Evolutionary conservation across 35 echinoderm and acorn worm genomes (phyloP), one percentile per base, ranked within the genome.

Genomic region (Amphiura filiformis): DNA sequence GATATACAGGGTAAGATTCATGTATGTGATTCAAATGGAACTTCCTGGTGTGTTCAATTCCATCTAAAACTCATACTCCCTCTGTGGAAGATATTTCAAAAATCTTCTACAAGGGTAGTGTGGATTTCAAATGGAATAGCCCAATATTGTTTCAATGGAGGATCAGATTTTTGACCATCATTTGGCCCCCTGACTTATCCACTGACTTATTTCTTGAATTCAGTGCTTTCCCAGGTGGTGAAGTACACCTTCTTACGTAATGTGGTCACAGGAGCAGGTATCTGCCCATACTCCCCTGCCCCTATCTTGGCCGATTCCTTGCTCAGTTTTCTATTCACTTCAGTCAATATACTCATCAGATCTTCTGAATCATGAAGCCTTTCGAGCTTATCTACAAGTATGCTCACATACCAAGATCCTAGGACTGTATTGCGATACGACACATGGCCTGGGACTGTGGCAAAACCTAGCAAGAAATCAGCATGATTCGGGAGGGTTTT

Each of bases 401-500:
- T 82, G 34, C 57, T 77, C 4, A 90, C 76, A 35, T 77, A 90
- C 88, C n/a, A n/a, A 90, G n/a, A 80, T 65, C 32, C 34, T 0
- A 22, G 35, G n/a, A n/a, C n/a, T 49, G 0, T 78, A 78, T 65
- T 77, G 0, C 88, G 32, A 35, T 77, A 90, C 34, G 88, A 90
- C 7, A 90, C 81, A 52, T 82, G 75, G 9, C 88, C 88, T 39
- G 80, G 88, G 11, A 70, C 80, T 22, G 88, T n/a, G 88, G 80
- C 82, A 47, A 84, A n/a, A 32, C 88, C 81, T 9, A 90, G 64
- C 18, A 90, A 36, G 37, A 84, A 90, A 76, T 90, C 88, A 28
- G 88, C 88, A 18, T 90, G 80, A 76, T 90, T 83, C 0, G 88
- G 88, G 34, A 84, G 30, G n/a, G 81, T 83, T 47, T 83, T 52